Evolutionary conservation across 2,888 invertebrate genomes (phyloP).

Genomic region (Plusia festucae): DNA sequence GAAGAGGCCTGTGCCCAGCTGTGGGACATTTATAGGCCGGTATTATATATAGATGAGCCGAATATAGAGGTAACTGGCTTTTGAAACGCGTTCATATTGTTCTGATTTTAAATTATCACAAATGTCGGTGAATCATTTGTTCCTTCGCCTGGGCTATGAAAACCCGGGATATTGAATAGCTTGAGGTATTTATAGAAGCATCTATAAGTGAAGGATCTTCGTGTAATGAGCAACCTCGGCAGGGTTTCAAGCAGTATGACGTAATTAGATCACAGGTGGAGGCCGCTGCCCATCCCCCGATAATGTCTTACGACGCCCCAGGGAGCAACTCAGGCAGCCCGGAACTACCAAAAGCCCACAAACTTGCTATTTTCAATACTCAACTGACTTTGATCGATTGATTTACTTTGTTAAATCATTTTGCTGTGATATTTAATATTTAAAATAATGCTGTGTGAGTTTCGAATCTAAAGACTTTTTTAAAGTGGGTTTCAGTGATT

Average conservation of each 20-base stretch:
- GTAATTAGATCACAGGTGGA: conserved; percentile 51
- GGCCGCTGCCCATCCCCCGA: conserved; percentile 22
- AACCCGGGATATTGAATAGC: background rate
- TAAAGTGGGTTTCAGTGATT: background rate
- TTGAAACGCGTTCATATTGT: background rate
- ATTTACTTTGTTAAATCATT: conserved; percentile 7
- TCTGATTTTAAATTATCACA: background rate
- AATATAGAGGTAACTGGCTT: too few relatives aligned
- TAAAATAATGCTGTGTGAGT: background rate
- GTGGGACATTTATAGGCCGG: too few relatives aligned
- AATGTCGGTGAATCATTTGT: background rate
- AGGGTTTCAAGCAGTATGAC: conserved; percentile 39
- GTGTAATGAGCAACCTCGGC: conserved; percentile 45
- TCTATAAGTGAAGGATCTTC: conserved; percentile 31
- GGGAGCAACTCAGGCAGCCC: conserved; percentile 32
- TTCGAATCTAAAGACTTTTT: background rate
- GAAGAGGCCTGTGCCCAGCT: too few relatives aligned
- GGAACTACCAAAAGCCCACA: conserved; percentile 12
- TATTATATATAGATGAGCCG: too few relatives aligned
- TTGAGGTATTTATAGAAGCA: conserved; percentile 5
- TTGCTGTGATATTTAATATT: background rate
- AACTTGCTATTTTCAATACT: conserved; percentile 28
- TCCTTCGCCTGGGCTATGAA: background rate
- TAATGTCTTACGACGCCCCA: conserved; percentile 45
- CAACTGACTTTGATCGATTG: conserved; percentile 36